Evolutionary conservation across 2,888 invertebrate genomes (phyloP).

Genomic region (Cryptus viduatorius): DNA sequence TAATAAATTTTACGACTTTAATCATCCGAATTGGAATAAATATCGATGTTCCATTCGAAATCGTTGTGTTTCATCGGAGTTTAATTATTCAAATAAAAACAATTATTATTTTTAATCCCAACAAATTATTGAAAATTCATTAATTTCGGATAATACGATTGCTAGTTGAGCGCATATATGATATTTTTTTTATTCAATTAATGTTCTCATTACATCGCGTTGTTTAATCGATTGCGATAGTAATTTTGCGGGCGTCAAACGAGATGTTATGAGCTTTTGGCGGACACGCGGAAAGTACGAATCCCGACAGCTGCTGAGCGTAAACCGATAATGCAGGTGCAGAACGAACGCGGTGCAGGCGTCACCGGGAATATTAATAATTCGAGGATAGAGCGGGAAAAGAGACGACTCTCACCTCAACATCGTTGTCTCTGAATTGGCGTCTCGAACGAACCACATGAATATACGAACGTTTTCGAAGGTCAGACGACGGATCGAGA

Average conservation of each 20-base stretch:
- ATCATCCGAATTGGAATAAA: slow-evolving; percentile 18
- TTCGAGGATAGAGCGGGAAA: slow-evolving; percentile 28
- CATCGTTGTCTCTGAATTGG: slow-evolving; percentile 28
- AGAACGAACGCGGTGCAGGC: slow-evolving; percentile 68
- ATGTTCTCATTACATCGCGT: neutral
- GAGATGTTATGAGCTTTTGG: slow-evolving; percentile 39
- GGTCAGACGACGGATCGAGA: slow-evolving; percentile 38
- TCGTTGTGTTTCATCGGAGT: too few species aligned
- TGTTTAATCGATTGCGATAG: slow-evolving; percentile 12
- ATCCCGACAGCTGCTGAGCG: slow-evolving; percentile 74
- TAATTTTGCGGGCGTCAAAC: slow-evolving; percentile 29
- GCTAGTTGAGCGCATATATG: too few species aligned
- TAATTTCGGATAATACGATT: too few species aligned
- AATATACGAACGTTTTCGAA: slow-evolving; percentile 46
- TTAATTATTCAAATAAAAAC: too few species aligned
- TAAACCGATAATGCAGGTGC: slow-evolving; percentile 80
- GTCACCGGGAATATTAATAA: slow-evolving; percentile 73
- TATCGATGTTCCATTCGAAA: neutral
- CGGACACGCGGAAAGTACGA: slow-evolving; percentile 52
- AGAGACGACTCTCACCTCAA: slow-evolving; percentile 3
- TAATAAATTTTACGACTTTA: slow-evolving; percentile 37
- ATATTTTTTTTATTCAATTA: too few species aligned
- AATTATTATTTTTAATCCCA: too few species aligned
- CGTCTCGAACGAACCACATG: slow-evolving; percentile 9
- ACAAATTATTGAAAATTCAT: too few species aligned